phyloP scores from a whole-genome alignment of 2,113 vertebrate genomes.

The Sinocyclocheilus maitianheensis region DNA sequence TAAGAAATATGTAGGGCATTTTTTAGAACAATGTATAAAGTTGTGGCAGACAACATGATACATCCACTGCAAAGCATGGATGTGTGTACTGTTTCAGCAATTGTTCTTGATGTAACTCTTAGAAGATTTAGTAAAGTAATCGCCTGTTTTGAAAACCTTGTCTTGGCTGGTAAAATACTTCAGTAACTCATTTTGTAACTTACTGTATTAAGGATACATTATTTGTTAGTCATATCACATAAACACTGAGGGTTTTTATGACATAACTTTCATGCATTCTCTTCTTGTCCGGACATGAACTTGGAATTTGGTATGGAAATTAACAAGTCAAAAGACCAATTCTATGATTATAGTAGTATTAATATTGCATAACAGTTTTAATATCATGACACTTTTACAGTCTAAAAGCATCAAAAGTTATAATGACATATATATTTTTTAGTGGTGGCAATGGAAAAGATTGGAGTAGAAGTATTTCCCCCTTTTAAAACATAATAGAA shows the following conservation, averaged over 20 bases:
- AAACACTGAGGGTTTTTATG: background rate
- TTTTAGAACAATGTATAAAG: background rate
- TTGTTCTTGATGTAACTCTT: conserved; percentile 19
- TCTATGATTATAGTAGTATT: background rate
- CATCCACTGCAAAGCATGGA: background rate
- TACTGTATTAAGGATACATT: background rate
- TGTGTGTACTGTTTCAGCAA: conserved; percentile 15
- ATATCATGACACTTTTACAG: background rate
- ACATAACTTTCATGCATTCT: conserved; percentile 11
- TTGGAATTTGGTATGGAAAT: conserved; percentile 10
- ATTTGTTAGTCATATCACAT: background rate
- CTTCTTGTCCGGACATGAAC: conserved; percentile 11
- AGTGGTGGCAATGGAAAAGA: background rate
- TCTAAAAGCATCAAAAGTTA: background rate
- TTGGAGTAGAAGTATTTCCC: background rate
- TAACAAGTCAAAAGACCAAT: background rate
- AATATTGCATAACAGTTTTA: background rate
- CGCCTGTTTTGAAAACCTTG: background rate
- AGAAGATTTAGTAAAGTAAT: background rate
- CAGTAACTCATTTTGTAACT: background rate
- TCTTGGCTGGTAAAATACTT: background rate
- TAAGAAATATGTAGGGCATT: background rate
- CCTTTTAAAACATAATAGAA: background rate
- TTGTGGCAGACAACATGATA: background rate
- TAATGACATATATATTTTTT: background rate